Evolutionary conservation across 2,888 invertebrate species (phyloP), one percentile per base, ranked within the genome.

Genomic region (Diarsia brunnea): DNA sequence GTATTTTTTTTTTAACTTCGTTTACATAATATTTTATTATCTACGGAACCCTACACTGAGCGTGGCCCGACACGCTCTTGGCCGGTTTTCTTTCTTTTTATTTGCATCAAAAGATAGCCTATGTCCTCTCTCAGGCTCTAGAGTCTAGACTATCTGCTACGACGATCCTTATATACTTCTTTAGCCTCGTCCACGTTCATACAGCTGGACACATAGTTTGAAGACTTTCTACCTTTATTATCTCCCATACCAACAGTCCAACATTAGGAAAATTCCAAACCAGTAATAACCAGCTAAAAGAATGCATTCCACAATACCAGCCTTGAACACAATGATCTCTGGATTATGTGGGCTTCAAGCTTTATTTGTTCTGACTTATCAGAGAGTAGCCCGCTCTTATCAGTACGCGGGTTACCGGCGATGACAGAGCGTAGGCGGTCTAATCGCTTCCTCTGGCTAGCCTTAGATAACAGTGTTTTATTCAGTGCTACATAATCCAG

Each of bases 261-360:
- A 38, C 12, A 38, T 10, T 63, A 63, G 63, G n/a, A 63, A 43
- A 43, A 63, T 43, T 43, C 14, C 8, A 14, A 60, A 31, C 60
- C 31, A 14, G 43, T 14, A 63, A 43, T 60, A 55, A 55, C 11
- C 53, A 14, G 60, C 60, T 70, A 81, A n/a, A 68, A 85, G 24
- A 68, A 11, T 16, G 53, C 67, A 84, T 65, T 38, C 38, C 51
- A 49, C 53, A 64, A 19, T 45, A 55, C 67, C 68, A 72, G 60
- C 81, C 85, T 80, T 73, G 75, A 75, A 69, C 75, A 55, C 64
- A 67, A 71, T 75, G 67, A 78, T 78, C 66, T 69, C 68, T 4
- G 77, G 85, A 76, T 87, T 80, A 85, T 77, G 78, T 87, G 65
- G 67, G 79, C 65, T 87, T 78, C 67, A 24, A 38, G 64, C 24